phyloP scores from a whole-genome alignment of 1,140 invertebrate genomes.

The Arion vulgaris region DNA sequence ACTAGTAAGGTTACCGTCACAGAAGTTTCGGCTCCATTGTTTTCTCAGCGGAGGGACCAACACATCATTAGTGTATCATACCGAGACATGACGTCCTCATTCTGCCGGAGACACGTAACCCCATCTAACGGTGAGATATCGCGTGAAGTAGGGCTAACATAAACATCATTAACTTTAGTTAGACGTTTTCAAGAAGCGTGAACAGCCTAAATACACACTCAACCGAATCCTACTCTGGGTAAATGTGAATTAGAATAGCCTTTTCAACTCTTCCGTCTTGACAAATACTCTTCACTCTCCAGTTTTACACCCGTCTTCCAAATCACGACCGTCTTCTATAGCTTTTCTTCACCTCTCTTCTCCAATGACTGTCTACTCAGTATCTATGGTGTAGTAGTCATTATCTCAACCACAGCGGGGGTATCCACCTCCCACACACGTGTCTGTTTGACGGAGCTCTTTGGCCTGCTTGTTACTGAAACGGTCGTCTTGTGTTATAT shows the following conservation, averaged over 20 bases:
- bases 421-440: background rate
- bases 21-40: background rate
- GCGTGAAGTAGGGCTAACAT: conserved; percentile 1
- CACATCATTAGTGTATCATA: conserved; percentile 4
- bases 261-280: background rate
- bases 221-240: background rate
- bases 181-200: background rate
- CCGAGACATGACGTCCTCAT: background rate
- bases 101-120: background rate
- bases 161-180: conserved; percentile 14
- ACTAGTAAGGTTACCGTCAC: too few relatives aligned
- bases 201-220: background rate
- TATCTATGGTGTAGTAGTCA: background rate
- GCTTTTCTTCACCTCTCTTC: background rate
- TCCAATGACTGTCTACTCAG: background rate
- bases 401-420: background rate
- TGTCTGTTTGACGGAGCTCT: background rate
- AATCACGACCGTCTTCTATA: background rate
- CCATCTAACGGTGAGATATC: background rate
- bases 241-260: background rate
- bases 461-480: conserved; percentile 1
- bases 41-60: background rate
- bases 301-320: background rate
- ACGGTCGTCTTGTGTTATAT: background rate
- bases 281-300: background rate